Conservation (phyloP, 1,140 invertebrate species). For the Gonatopus flavifemur region DNA sequence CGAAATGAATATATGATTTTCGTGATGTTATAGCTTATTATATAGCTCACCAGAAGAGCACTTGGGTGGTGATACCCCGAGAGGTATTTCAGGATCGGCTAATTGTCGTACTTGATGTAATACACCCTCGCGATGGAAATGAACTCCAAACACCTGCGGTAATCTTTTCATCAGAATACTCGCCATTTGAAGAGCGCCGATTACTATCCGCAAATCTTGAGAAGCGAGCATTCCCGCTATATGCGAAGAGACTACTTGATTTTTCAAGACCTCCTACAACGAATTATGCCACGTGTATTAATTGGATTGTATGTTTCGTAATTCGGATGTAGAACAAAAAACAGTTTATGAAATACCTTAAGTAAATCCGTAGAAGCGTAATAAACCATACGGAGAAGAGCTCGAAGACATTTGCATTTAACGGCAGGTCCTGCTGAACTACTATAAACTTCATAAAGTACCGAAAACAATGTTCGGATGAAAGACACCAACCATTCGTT, state of each 20-base stretch:
- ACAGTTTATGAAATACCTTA: slow-evolving; percentile 52
- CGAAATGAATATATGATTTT: not conserved
- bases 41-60: slow-evolving; percentile 47
- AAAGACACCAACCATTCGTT: slow-evolving; percentile 66
- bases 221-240: slow-evolving; percentile 98
- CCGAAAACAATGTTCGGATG: slow-evolving; percentile 86
- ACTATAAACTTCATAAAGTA: slow-evolving; percentile 95
- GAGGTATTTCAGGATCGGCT: slow-evolving; percentile 67
- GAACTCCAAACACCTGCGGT: slow-evolving; percentile 90
- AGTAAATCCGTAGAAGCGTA: slow-evolving; percentile 86
- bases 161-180: slow-evolving; percentile 95
- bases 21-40: not conserved
- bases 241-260: slow-evolving; percentile 93
- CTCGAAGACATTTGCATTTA: slow-evolving; percentile 92
- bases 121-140: slow-evolving; percentile 94
- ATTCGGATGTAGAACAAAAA: no score
- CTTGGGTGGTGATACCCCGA: slow-evolving; percentile 66
- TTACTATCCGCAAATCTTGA: slow-evolving; percentile 91
- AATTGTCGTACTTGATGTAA: slow-evolving; percentile 87
- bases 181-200: slow-evolving; percentile 95
- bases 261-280: slow-evolving; percentile 78
- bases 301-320: not conserved
- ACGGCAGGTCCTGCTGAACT: slow-evolving; percentile 96
- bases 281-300: not conserved
- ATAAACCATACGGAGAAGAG: slow-evolving; percentile 94